Evolutionary conservation across 2,888 invertebrate species (phyloP).

Genomic region (Troides helena): DNA sequence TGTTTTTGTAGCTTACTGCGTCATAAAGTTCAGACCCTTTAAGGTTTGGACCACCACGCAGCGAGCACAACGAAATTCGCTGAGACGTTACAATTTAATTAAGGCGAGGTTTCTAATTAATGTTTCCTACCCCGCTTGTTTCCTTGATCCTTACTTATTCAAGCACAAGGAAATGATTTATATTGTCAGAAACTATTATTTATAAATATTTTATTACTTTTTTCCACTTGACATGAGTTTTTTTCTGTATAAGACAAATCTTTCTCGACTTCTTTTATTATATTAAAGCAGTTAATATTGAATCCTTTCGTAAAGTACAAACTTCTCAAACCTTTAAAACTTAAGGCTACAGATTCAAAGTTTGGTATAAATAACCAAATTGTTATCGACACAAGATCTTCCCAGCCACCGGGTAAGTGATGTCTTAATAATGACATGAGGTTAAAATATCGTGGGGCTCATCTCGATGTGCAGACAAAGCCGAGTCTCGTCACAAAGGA

Average conservation of each 20-base stretch:
- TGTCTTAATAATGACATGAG: slow-evolving; percentile 78
- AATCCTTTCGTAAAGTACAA: neutral
- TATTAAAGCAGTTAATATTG: neutral
- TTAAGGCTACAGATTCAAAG: slow-evolving; percentile 31
- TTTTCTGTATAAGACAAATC: neutral
- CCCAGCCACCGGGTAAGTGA: slow-evolving; percentile 76
- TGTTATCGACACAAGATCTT: slow-evolving; percentile 66
- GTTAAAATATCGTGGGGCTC: slow-evolving; percentile 72
- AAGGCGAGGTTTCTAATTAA: slow-evolving; percentile 60
- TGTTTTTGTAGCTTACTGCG: slow-evolving; percentile 55
- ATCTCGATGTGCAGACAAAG: slow-evolving; percentile 63
- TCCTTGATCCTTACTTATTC: slow-evolving; percentile 36
- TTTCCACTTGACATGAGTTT: neutral
- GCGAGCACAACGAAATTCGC: slow-evolving; percentile 60
- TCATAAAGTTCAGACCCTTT: slow-evolving; percentile 51
- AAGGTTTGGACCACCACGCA: slow-evolving; percentile 60
- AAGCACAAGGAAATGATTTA: slow-evolving; percentile 54
- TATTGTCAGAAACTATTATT: slow-evolving; percentile 38
- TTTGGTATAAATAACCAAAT: slow-evolving; percentile 64
- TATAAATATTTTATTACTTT: slow-evolving; percentile 1
- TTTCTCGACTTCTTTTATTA: neutral
- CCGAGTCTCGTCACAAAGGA: slow-evolving; percentile 68
- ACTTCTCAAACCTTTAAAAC: neutral
- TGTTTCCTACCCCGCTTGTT: slow-evolving; percentile 46
- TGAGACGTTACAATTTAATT: slow-evolving; percentile 78